Base-by-base conservation (phyloP, 2,113 vertebrate species). In the Psophia crepitans region DNA sequence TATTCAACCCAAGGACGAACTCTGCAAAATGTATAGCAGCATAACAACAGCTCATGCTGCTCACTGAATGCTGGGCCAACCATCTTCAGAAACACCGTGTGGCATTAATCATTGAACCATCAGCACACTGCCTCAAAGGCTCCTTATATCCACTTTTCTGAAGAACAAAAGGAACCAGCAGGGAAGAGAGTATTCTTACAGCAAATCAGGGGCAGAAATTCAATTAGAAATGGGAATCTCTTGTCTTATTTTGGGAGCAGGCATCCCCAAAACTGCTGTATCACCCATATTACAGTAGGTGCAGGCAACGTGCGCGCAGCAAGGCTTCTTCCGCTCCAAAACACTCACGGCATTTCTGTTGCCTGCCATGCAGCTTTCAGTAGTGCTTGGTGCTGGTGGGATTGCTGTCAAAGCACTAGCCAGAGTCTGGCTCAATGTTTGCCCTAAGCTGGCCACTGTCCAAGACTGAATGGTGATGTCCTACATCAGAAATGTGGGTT, bases 221-320 rank as follows among this genome's bases (percentile, higher is more conserved):
- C 16, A 63, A 32, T 35, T 18, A 82, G 33, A 89, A 91, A 53
- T 35, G 3, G 2, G 26, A 10, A 35, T n/a, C 37, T 78, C 81
- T 60, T 24, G 19, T 33, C 12, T 49, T 43, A 20, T 17, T 82
- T 82, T 20, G 44, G 65, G 43, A 77, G 43, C 8, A 20, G 46
- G 10, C 7, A 49, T 24, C 9, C 10, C 16, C 16, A 16, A 84
- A 94, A 77, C 8, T 18, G 46, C 32, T 39, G 32, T 10, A 74
- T 28, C 24, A n/a, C 19, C 14, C 1, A 0, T 20, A 43, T 20
- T 49, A 24, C 2, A 11, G 39, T 37, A 48, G n/a, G n/a, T 2
- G 2, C 70, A 37, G 28, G 19, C 2, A 21, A 73, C 0, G 1
- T 11, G 4, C 27, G 19, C 2, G 11, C 15, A 39, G 19, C 0